Percentiles rank a stretch among this genome's conserved stretches.
phyloP scores from a whole-genome alignment of 2,797 vertebrate genomes.

The Cetoscarus ocellatus region DNA sequence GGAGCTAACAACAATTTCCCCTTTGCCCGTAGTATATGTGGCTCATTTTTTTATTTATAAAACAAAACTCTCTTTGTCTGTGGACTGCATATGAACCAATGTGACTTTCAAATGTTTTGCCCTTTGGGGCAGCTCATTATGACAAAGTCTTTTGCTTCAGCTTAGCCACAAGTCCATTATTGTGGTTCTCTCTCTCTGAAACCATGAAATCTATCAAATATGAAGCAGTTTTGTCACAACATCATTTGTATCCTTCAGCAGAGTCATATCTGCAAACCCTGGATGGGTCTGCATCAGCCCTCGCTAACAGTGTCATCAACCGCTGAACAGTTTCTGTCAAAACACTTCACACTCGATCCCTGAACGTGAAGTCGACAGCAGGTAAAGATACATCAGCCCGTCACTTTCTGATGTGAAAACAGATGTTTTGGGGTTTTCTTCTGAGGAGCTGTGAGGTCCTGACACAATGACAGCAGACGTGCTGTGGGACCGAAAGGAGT shows the following conservation, averaged over 20 bases:
- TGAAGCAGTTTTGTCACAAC: background rate
- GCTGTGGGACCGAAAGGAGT: constrained; percentile 9
- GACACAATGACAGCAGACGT: constrained; percentile 21
- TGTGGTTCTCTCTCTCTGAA: background rate
- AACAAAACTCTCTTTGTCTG: background rate
- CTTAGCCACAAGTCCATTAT: background rate
- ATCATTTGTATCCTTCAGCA: background rate
- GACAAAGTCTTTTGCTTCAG: constrained; percentile 1
- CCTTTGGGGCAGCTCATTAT: background rate
- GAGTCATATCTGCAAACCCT: background rate
- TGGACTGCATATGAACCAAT: background rate
- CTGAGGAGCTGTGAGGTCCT: constrained; percentile 8
- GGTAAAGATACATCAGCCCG: background rate
- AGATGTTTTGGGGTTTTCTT: constrained; percentile 7
- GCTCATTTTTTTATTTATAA: background rate
- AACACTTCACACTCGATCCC: background rate
- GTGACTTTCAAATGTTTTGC: background rate
- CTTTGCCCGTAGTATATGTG: too few relatives aligned
- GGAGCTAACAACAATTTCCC: too few relatives aligned
- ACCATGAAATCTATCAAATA: background rate
- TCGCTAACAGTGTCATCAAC: background rate
- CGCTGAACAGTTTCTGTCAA: background rate
- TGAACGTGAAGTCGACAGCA: background rate
- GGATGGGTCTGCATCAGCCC: background rate
- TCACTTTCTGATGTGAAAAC: constrained; percentile 16